Evolutionary conservation across 2,113 vertebrate genomes (phyloP), one percentile per base, ranked within the genome.

Genomic region (Sinocyclocheilus anshuiensis): DNA sequence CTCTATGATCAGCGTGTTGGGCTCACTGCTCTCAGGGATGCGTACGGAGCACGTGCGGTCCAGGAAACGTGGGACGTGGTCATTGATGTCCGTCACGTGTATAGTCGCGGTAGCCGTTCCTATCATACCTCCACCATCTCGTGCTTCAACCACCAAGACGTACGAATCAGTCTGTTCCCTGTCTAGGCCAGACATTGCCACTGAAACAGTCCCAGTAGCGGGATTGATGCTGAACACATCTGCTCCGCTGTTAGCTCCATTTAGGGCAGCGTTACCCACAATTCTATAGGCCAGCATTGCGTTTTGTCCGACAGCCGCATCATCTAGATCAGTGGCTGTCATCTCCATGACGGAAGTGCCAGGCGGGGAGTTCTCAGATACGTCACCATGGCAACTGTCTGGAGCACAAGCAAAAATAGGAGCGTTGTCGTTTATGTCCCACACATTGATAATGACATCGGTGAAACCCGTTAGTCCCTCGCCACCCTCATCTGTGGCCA

Each of bases 401-500:
- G 95, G 95, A 71, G 95, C 92, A n/a, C 96, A 98, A 0, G 82
- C 86, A 90, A 97, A 97, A 29, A 88, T 4, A 1, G 96, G 97
- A 0, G 95, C 94, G 0, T 96, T 97, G 92, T 97, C 97, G 18
- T 97, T 98, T 86, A 98, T 95, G 89, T 97, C 97, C 96, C 95
- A 96, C 48, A 97, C 96, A 0, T 95, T 97, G 88, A 98, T 97
- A 89, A 97, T 96, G 84, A 97, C 94, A 42, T 98, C 97, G 1
- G 96, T 96, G 93, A 98, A 98, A 26, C 97, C 97, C 0, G 96
- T 97, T 18, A 97, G 95, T n/a, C 97, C 97, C 89, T 96, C 96
- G 20, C 97, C 97, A 0, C 94, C 95, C 84, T 97, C 97, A 50
- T 98, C 97, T 0, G 97, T 97, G 36, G 96, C 96, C 91, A 97